phyloP scores from a whole-genome alignment of 2,113 vertebrate species.

The Ameiurus melas region DNA sequence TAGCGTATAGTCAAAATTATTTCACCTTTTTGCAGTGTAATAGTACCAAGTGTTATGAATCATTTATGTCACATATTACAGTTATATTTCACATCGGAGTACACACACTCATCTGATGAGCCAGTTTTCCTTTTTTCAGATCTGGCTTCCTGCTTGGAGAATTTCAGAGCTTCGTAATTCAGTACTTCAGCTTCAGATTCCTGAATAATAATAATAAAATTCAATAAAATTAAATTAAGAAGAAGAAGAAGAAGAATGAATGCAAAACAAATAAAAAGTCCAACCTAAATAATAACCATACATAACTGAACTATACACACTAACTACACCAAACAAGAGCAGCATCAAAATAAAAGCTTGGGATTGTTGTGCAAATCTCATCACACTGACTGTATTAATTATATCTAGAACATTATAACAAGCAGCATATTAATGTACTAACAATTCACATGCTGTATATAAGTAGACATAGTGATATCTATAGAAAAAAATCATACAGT shows the following conservation, averaged over 20 bases:
- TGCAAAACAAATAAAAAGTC: too few species aligned
- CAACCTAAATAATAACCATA: neutral
- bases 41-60: neutral
- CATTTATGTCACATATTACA: neutral
- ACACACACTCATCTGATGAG: neutral
- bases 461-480: neutral
- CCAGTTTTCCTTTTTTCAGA: neutral
- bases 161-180: neutral
- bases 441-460: neutral
- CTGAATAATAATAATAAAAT: neutral
- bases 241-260: too few species aligned
- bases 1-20: neutral
- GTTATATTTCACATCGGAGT: neutral
- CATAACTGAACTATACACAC: neutral
- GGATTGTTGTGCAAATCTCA: neutral
- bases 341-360: neutral
- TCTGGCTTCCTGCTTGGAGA: neutral
- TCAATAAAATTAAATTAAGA: too few species aligned
- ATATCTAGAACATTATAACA: neutral
- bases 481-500: too few species aligned
- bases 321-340: neutral
- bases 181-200: neutral
- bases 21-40: neutral
- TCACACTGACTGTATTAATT: neutral
- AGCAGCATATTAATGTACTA: neutral